These are phyloP conservation scores for Teleiodes luculella DNA, from an alignment of 2,888 invertebrate species.

Conservation along the genomic window DNA sequence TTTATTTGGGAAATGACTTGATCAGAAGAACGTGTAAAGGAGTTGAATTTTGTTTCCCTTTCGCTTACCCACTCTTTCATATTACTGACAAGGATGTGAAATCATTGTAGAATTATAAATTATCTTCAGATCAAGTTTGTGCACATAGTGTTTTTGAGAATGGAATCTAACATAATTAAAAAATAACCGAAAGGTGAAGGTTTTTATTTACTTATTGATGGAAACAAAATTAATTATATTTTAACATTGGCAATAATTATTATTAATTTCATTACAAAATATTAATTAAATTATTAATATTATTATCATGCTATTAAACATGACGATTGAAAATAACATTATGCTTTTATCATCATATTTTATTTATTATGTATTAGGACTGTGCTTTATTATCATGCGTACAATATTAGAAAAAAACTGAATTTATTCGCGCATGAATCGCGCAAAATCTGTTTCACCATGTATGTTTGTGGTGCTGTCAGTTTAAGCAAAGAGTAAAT, in stretches of 20 bases:
- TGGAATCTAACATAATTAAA: constrained; percentile 10
- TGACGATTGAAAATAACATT: constrained; percentile 41
- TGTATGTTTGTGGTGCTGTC: too few relatives aligned
- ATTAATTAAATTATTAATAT: constrained; percentile 16
- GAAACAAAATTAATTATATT: not conserved
- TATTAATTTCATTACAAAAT: not conserved
- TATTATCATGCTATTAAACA: constrained; percentile 34
- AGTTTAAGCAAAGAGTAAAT: too few relatives aligned
- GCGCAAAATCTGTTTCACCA: not conserved
- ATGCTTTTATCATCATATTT: constrained; percentile 37
- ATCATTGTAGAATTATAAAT: too few relatives aligned
- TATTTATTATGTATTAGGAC: constrained; percentile 27
- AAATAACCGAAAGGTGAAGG: constrained; percentile 40
- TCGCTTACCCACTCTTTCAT: too few relatives aligned
- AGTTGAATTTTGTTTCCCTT: not conserved
- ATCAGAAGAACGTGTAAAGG: not conserved
- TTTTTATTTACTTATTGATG: constrained; percentile 1
- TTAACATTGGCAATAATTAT: not conserved
- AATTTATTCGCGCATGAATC: not conserved
- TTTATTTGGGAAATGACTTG: constrained; percentile 26
- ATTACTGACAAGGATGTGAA: too few relatives aligned
- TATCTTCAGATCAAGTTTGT: constrained; percentile 3
- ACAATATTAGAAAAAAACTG: too few relatives aligned
- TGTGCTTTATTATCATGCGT: constrained; percentile 10
- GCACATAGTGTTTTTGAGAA: constrained; percentile 17